Base-by-base conservation (phyloP, 2,888 invertebrate genomes). In the Tachina fera region DNA sequence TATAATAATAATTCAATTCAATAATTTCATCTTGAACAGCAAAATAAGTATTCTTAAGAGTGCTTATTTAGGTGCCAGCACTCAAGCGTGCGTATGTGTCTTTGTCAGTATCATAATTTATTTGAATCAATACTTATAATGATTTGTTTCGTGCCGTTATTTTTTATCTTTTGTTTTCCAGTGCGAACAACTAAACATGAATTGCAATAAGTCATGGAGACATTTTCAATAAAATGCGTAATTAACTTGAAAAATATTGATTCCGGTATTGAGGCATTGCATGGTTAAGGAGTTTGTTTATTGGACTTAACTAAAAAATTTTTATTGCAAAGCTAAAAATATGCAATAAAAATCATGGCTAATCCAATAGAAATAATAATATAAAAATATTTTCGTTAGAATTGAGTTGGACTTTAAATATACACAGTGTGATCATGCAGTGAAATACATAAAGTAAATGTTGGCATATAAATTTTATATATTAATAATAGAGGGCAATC, bases 1-100 rank as follows among this genome's bases (percentile, higher is more conserved):
- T 74, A 67, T 60, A 53, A 70, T 70, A 77, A 72, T 83, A 77
- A 77, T 72, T 83, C 60, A 65, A 83, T 72, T 77, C 71, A 67
- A 77, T 56, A 49, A 67, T 82, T 82, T 60, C 31, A 43, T 45
- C 19, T 71, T 71, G 8, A 74, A 43, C 58, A 65, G 71, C 49
- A 70, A 63, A 67, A 53, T 22, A 71, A 31, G 8, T 31, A 49
- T 80, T 74, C 41, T 58, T 22, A 31, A 49, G 22, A 67, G 49
- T 74, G 19, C 11, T 22, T 19, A 53, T 45, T 63, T 63, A 9
- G 45, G 31, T 43, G n/a, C 9, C 14, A 11, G 13, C 13, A 13
- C 5, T 9, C 58, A 22, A 22, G 39, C 22, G 31, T 53, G 11
- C 3, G 58, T 22, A 8, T 31, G 31, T 31, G 31, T 9, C 0